phyloP scores from a whole-genome alignment of 2,888 invertebrate species.

The Rhagonycha lutea region DNA sequence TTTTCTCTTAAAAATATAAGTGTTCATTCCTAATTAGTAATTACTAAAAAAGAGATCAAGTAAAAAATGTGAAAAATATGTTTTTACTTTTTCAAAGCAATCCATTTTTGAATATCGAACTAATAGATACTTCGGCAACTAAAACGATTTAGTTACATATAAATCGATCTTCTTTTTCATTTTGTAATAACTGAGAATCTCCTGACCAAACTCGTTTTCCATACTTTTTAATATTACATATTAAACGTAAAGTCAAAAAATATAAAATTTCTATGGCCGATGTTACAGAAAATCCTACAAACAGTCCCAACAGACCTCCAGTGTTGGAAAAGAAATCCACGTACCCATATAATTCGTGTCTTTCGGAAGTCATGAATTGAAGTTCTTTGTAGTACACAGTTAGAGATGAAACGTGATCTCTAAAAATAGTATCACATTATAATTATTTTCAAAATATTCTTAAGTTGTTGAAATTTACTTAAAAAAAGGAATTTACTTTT shows the following conservation, averaged over 20 bases:
- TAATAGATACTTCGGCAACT: not conserved
- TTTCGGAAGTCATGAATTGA: constrained; percentile 68
- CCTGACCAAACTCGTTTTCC: not conserved
- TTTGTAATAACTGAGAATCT: not conserved
- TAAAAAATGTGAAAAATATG: too few relatives aligned
- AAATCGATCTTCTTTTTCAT: not conserved
- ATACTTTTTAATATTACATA: not conserved
- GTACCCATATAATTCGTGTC: constrained; percentile 70
- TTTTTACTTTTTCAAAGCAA: too few relatives aligned
- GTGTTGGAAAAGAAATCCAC: constrained; percentile 73
- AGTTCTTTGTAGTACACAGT: constrained; percentile 71
- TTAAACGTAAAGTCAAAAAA: constrained; percentile 52
- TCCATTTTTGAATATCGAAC: too few relatives aligned
- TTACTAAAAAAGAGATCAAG: too few relatives aligned
- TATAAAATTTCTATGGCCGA: constrained; percentile 60
- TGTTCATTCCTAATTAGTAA: too few relatives aligned
- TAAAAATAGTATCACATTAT: constrained; percentile 35
- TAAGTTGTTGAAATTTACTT: not conserved
- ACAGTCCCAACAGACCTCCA: constrained; percentile 65
- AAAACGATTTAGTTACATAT: not conserved
- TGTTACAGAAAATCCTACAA: constrained; percentile 34
- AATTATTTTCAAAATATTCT: not conserved
- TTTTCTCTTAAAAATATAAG: too few relatives aligned
- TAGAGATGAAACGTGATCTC: constrained; percentile 59
- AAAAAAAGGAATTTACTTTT: not conserved